Evolutionary conservation across 2,888 invertebrate genomes (phyloP), one percentile per base, ranked within the genome.

Genomic region (Aquatica leii): DNA sequence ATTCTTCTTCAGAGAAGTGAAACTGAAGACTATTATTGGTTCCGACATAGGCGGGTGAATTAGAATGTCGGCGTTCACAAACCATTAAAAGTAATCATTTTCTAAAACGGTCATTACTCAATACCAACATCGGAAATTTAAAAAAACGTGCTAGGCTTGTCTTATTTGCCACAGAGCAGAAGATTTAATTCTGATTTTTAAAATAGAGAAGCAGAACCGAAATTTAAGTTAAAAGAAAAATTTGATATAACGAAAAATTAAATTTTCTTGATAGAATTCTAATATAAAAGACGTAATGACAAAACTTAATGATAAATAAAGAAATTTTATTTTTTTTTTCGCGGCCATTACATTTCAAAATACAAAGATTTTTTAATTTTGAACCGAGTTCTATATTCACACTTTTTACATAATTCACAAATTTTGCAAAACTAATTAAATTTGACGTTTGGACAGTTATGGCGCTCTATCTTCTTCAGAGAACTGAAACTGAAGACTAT

Each of bases 41-140:
- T 95, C 96, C 0, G 97, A 98, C 78, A 96, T 98, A 69, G 97
- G 97, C 1, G 98, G 98, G 12, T 96, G 96, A 11, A 97, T 98
- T 72, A 88, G 98, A 15, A 96, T 98, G 90, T 97, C 98, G 0
- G 85, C 92, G 5, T 95, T 91, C 96, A 98, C 81, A 97, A 97
- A 79, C 93, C 97, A 0, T 87, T 91, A 0, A 86, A 86, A 73
- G 79, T 84, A 65, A 81, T 90, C 15, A 92, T 97, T 0, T 91
- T 94, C 1, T 92, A 92, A 75, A 83, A 84, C 11, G 97, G 97
- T 1, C 92, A 93, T 75, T 92, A 88, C 77, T 96, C 97, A 0
- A 80, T 83, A 41, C 86, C 91, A 0, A 84, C 87, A 0, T 72
- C 75, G 1, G 71, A 71, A 9, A 85, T 85, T 52, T 85, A 86